Base-by-base conservation (phyloP, 64 coral and sea anemone genomes). In the Montipora sp. region DNA sequence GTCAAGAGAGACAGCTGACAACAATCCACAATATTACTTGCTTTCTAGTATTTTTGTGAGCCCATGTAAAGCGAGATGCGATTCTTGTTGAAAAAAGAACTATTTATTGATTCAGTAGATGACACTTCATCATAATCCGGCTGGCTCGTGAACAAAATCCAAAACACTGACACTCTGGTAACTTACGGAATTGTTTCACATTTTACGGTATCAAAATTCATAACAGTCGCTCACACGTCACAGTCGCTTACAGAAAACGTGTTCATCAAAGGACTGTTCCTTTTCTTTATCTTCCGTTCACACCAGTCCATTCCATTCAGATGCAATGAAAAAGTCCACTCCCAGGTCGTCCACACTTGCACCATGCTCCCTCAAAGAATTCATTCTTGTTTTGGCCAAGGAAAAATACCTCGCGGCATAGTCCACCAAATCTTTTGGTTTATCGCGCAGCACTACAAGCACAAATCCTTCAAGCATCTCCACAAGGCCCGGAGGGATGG, bases 391-490 rank as follows among this genome's bases (percentile, higher is more conserved):
- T 8, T 23, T 71, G 44, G 74, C 81, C 18, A 75, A 80, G 14
- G 58, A 50, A 75, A 93, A 93, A 63, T 87, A 93, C 65, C 79
- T 9, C 4, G 76, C 48, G 2, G 83, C 91, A 55, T 87, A 93
- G 7, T 88, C 61, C 59, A 73, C 58, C 55, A 88, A 57, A 61
- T 93, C 75, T 5, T 93, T 82, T 9, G 91, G 91, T 55, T 93
- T 66, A 47, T 93, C 91, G 6, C 86, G 63, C 2, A 93, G 16
- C 23, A 93, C 84, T 8, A 49, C 68, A 3, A 93, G 65, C 8
- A 93, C 84, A 74, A 93, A 93, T 57, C 83, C 91, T 48, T 93
- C 91, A 7, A 93, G 83, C 36, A 93, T 27, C 24, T 93, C 91
- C 3, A 77, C 83, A 7, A 93, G 81, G 43, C 91, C 91, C 7